Base-by-base conservation (phyloP, 1,140 invertebrate species). In the Pseudomyrmex concolor region DNA sequence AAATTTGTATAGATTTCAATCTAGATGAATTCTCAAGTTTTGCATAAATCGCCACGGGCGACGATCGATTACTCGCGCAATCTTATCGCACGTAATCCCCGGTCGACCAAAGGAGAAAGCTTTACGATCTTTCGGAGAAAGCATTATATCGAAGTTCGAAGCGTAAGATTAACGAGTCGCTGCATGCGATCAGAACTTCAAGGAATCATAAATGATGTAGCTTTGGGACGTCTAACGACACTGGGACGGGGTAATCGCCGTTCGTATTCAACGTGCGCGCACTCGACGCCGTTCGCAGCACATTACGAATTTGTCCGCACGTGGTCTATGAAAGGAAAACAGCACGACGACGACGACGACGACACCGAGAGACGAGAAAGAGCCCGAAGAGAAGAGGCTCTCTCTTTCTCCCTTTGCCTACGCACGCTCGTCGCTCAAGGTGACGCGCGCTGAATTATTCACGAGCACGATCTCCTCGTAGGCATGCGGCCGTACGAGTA, bases 391-490 rank as follows among this genome's bases (percentile, higher is more conserved):
- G 17, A 54, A 55, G 86, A 85, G 54, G 64, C 45, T 83, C 54
- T 70, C 71, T 66, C 34, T 73, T 34, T 34, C 34, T 34, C 34
- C 34, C 68, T 54, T 64, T 34, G 85, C 91, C 92, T 92, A 93
- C 92, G 89, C 89, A 84, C 85, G 82, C 90, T 89, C 89, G 72
- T 83, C 86, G 88, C 88, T 86, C 87, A 88, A 87, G 86, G 89
- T 87, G 88, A 88, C 86, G 77, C 81, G 81, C 84, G 87, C 89
- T 93, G 91, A 93, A 93, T 93, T 91, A 93, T 93, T 92, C 92
- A 92, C 83, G 73, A 90, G 90, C 85, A 84, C 91, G 90, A 89
- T 89, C 86, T 88, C 88, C 48, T 62, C 64, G 76, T 55, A 84
- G 91, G 87, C 90, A 90, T 91, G 72, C 17, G 19, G 90, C 86